A percentile compares a stretch with the other conserved stretches of the same genome.
Conservation (phyloP, 2,888 invertebrate genomes). For the Melangyna quadrimaculata region DNA sequence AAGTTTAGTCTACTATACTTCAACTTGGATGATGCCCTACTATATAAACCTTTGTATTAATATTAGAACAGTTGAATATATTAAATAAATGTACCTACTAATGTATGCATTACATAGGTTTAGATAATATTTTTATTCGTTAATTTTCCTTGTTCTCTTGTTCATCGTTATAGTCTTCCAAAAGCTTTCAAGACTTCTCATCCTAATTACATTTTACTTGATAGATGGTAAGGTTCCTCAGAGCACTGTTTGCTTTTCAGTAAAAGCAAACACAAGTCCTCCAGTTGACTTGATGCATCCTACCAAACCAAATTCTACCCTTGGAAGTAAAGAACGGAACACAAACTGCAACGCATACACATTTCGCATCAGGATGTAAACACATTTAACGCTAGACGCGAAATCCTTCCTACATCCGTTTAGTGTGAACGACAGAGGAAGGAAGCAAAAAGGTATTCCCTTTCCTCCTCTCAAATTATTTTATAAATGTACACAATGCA, state of each 20-base stretch:
- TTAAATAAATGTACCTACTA: no score
- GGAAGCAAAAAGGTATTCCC: slow-evolving; percentile 63
- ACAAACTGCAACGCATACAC: slow-evolving; percentile 68
- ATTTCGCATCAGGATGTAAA: slow-evolving; percentile 70
- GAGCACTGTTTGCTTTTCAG: slow-evolving; percentile 50
- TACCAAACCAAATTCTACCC: slow-evolving; percentile 43
- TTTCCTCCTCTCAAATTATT: slow-evolving; percentile 47
- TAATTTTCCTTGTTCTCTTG: background rate
- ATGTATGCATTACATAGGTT: no score
- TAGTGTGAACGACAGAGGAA: slow-evolving; percentile 69
- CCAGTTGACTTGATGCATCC: slow-evolving; percentile 52
- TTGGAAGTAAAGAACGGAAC: slow-evolving; percentile 43
- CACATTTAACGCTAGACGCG: slow-evolving; percentile 71
- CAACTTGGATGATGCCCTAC: no score
- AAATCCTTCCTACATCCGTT: slow-evolving; percentile 71
- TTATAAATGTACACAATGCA: slow-evolving; percentile 58
- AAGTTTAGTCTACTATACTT: no score
- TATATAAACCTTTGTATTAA: no score
- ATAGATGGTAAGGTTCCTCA: slow-evolving; percentile 75
- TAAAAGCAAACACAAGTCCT: slow-evolving; percentile 55
- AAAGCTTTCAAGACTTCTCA: slow-evolving; percentile 62
- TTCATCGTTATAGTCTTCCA: background rate
- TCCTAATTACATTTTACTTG: slow-evolving; percentile 80
- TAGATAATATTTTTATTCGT: no score
- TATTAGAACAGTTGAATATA: no score